Base-by-base conservation (phyloP, 2,113 vertebrate genomes). In the Dascyllus trimaculatus region DNA sequence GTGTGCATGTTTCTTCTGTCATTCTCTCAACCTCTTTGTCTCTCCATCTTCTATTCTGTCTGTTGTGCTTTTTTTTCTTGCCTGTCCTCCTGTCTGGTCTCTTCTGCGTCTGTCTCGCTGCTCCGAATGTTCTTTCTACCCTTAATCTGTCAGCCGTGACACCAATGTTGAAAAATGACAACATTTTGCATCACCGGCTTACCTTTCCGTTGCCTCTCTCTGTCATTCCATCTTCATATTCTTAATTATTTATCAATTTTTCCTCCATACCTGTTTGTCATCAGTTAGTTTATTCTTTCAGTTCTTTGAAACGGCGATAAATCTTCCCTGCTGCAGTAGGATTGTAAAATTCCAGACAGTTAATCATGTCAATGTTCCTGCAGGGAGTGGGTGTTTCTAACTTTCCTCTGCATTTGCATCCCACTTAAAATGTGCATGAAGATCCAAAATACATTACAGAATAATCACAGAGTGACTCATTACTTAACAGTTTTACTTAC, bases 1-100 rank as follows among this genome's bases (percentile, higher is more conserved):
- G 49, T 49, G 32, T 60, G 9, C 52, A 32, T 63, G 60, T 81
- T 58, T 75, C 43, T 79, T 63, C 74, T 89, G 78, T 90, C 86
- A 80, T 56, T 35, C 77, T 63, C 66, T 84, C 78, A 88, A 68
- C 56, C 35, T 58, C 24, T 62, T 64, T 75, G 54, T 54, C 54
- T 72, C 56, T 38, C 62, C 45, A 9, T 26, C 66, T 65, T 66
- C 10, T 77, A 52, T 14, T 82, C 57, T 58, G 52, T 71, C 26
- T 61, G 57, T 65, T 84, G 81, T 76, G 60, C 70, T 66, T 77
- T 78, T 65, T 29, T 56, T 78, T 56, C 35, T 77, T 13, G 11
- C 71, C 78, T 77, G 75, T 73, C 82, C 67, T 62, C 57, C 69
- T 38, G 46, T 69, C 59, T 56, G 24, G 22, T 71, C 57, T 35